Evolutionary conservation across 1,140 invertebrate genomes (phyloP), one percentile per base, ranked within the genome.

Genomic region (Neodiprion pinetum): DNA sequence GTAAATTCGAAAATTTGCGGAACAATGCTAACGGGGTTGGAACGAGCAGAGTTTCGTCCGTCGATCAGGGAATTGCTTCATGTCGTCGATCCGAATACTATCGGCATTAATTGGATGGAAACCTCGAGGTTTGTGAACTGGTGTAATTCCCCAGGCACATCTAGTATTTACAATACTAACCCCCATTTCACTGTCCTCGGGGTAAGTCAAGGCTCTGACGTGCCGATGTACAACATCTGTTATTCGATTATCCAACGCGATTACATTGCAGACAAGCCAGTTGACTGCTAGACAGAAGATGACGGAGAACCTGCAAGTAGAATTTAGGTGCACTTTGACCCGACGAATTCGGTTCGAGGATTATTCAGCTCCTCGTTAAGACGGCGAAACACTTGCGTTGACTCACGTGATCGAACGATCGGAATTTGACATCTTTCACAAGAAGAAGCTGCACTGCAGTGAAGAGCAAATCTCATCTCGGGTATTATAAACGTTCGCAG

Each of bases 101-200:
- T 40, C 28, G 28, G 28, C 28, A 40, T 40, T 40, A 40, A 3
- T 40, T 40, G 28, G 53, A 61, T 9, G 53, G n/a, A 61, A 61
- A 12, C 5, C 53, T 9, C 53, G 53, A 17, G 11, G 53, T 61
- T 12, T 9, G 5, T 61, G 11, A 61, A 61, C 11, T 17, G 11
- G 9, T 61, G 53, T 61, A 61, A 61, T 61, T 61, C 53, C n/a
- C 53, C 53, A 4, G 53, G 53, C 9, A 61, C 11, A 14, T 17
- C 1, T 3, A 5, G 53, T 9, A 61, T 61, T 61, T 14, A 72
- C 17, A 48, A 74, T 79, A 78, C 81, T 76, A 53, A 85, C 81
- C 74, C 81, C 83, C 80, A 82, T 83, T 69, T 82, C 80, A 70
- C 81, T 86, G 65, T 86, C 80, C 67, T 85, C 81, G 7, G 81